Evolutionary conservation across 2,888 invertebrate species (phyloP).

Genomic region (Leptinotarsa peninsularis): DNA sequence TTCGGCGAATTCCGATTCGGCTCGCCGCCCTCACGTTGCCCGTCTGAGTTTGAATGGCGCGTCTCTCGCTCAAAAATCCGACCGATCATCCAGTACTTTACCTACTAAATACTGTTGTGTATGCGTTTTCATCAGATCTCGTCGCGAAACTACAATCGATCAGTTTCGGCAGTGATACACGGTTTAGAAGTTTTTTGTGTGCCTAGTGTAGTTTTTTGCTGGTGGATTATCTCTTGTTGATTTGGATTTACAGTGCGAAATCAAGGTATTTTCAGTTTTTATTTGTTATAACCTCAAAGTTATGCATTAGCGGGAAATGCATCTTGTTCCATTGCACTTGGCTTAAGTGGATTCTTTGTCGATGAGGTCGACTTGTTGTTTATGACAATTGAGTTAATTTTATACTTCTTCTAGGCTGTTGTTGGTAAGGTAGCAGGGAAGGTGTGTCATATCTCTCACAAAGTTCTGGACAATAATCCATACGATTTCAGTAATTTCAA

Average conservation of each 20-base stretch:
- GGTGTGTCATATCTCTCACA: too few relatives aligned
- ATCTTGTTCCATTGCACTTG: not conserved
- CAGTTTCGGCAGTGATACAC: not conserved
- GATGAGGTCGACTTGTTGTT: conserved; percentile 12
- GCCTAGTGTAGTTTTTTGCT: conserved; percentile 21
- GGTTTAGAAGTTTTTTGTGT: conserved; percentile 14
- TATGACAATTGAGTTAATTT: conserved; percentile 6
- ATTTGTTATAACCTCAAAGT: conserved; percentile 38
- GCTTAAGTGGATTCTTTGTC: conserved; percentile 14
- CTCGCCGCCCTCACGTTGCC: conserved; percentile 55
- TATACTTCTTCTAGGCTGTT: not conserved
- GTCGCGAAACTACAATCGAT: conserved; percentile 39
- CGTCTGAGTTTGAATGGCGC: conserved; percentile 52
- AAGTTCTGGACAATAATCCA: too few relatives aligned
- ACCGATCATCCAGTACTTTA: conserved; percentile 54
- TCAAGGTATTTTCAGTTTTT: conserved; percentile 30
- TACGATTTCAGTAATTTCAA: too few relatives aligned
- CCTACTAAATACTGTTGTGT: conserved; percentile 52
- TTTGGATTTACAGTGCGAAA: conserved; percentile 21
- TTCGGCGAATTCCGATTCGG: conserved; percentile 55
- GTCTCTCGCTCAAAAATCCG: conserved; percentile 44
- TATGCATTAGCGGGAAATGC: conserved; percentile 17
- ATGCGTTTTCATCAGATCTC: conserved; percentile 47
- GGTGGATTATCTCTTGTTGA: conserved; percentile 19
- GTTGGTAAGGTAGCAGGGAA: not conserved